These are phyloP conservation scores for Gymnoscelis rufifasciata DNA, from an alignment of 2,888 invertebrate genomes.

Conservation along the genomic window DNA sequence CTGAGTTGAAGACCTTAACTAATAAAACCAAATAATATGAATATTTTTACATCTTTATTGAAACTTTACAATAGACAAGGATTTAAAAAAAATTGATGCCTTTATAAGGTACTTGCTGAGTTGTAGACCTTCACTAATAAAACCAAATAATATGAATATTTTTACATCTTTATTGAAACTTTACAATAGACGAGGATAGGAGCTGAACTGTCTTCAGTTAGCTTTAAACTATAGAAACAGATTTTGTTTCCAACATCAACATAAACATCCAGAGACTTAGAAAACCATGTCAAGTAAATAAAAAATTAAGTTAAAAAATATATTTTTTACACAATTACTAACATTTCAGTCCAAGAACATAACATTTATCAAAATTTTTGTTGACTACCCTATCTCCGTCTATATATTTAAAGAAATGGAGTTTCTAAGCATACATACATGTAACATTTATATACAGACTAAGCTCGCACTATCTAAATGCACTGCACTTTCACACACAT, in stretches of 20 bases:
- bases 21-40: conserved; percentile 45
- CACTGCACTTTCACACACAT: conserved; percentile 47
- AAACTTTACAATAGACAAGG: conserved; percentile 43
- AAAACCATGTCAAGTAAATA: conserved; percentile 20
- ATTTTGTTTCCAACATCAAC: conserved; percentile 10
- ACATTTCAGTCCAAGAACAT: conserved; percentile 28
- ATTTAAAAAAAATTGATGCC: too few relatives aligned
- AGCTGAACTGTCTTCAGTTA: conserved; percentile 26
- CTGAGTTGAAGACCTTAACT: too few relatives aligned
- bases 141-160: conserved; percentile 46
- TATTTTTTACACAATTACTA: conserved; percentile 23
- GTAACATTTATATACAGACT: conserved; percentile 67
- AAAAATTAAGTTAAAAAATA: conserved; percentile 24
- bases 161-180: conserved; percentile 53
- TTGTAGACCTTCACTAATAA: too few relatives aligned
- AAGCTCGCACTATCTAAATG: conserved; percentile 59
- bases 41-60: conserved; percentile 55
- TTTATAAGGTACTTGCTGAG: too few relatives aligned
- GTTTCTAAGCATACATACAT: conserved; percentile 62
- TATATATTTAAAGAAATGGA: conserved; percentile 42
- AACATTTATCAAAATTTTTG: conserved; percentile 20
- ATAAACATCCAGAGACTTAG: conserved; percentile 18
- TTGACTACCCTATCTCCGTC: conserved; percentile 34
- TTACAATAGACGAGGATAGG: conserved; percentile 42
- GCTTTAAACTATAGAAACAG: conserved; percentile 7